A percentile compares a stretch with the other conserved stretches of the same genome.
Conservation (phyloP, 2,888 invertebrate species). For the Ectobius pallidus region DNA sequence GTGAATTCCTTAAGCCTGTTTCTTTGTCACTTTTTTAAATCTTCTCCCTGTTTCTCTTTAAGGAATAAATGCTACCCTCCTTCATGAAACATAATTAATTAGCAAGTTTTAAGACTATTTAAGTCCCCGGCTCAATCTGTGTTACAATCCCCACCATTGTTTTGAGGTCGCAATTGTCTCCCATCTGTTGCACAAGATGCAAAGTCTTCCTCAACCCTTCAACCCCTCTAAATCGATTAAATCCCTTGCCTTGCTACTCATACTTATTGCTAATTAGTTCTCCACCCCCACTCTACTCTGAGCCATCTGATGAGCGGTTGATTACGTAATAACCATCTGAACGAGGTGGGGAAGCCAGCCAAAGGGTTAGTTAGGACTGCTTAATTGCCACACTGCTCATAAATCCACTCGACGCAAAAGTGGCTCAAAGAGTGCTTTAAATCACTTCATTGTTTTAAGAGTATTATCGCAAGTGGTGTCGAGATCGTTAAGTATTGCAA, state of each 20-base stretch:
- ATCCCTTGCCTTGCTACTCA: constrained; percentile 22
- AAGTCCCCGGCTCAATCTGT: too few relatives aligned
- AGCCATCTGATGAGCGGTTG: constrained; percentile 33
- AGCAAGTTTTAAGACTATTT: too few relatives aligned
- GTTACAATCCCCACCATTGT: not conserved
- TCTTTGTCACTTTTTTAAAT: too few relatives aligned
- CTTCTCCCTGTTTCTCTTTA: too few relatives aligned
- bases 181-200: constrained; percentile 23
- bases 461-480: too few relatives aligned
- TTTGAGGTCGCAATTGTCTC: not conserved
- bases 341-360: constrained; percentile 19
- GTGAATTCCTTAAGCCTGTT: too few relatives aligned
- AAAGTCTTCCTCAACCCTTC: constrained; percentile 26
- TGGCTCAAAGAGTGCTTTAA: too few relatives aligned
- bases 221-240: constrained; percentile 35
- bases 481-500: too few relatives aligned
- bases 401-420: not conserved
- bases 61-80: too few relatives aligned
- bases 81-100: too few relatives aligned
- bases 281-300: constrained; percentile 1
- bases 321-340: constrained; percentile 33
- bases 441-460: too few relatives aligned
- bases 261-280: constrained; percentile 41
- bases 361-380: constrained; percentile 40
- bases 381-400: constrained; percentile 33